Evolutionary conservation across 1,140 invertebrate species (phyloP).

Genomic region (Saxidomus purpurata): DNA sequence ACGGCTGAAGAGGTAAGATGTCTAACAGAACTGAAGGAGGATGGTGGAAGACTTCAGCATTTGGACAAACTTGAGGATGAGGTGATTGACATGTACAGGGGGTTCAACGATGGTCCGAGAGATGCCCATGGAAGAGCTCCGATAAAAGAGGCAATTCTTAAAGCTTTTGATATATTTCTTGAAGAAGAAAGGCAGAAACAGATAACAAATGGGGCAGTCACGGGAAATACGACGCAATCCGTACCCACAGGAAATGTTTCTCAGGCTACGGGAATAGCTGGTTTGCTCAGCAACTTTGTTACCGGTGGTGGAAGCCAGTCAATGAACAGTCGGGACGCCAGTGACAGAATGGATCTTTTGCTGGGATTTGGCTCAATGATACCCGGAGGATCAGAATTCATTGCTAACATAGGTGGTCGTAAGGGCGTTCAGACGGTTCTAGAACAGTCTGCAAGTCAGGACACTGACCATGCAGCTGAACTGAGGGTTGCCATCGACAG

Average conservation of each 20-base stretch:
- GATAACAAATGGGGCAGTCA: neutral
- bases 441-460: constrained; percentile 1
- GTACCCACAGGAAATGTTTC: neutral
- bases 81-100: constrained; percentile 13
- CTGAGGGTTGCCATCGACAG: neutral
- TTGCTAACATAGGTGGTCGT: neutral
- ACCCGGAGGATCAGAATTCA: neutral
- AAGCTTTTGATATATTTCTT: constrained; percentile 10
- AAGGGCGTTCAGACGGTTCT: neutral
- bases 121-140: neutral
- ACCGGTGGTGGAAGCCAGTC: neutral
- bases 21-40: neutral
- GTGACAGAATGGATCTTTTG: neutral
- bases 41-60: neutral
- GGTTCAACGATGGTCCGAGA: constrained; percentile 18
- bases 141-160: neutral
- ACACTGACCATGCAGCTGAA: neutral
- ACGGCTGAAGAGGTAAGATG: neutral
- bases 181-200: constrained; percentile 11
- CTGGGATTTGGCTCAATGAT: neutral
- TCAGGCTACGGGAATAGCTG: neutral
- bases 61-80: constrained; percentile 35
- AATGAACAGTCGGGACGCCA: neutral
- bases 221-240: neutral
- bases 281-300: constrained; percentile 12